These are phyloP conservation scores for Sylvietta virens DNA, from an alignment of 2,113 vertebrate genomes.

Conservation along the genomic window DNA sequence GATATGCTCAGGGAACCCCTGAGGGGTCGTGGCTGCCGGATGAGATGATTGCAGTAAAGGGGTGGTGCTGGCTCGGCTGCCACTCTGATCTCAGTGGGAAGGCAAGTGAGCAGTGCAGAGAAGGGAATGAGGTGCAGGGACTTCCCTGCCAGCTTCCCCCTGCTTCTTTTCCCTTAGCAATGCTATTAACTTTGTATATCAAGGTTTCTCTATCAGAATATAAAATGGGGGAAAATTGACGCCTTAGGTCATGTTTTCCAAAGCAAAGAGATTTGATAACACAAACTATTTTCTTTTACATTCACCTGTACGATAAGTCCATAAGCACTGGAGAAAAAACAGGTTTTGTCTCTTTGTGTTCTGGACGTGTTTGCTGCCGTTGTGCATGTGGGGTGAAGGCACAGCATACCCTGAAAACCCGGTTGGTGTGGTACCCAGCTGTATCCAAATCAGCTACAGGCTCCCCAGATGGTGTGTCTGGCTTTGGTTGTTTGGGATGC, in stretches of 20 bases:
- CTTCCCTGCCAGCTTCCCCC: background rate
- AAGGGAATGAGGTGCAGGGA: background rate
- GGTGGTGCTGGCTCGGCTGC: background rate
- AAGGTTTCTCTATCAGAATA: background rate
- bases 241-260: background rate
- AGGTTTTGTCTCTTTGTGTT: background rate
- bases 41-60: background rate
- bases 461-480: background rate
- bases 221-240: background rate
- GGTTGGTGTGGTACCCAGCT: background rate
- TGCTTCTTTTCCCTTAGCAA: background rate
- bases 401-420: background rate
- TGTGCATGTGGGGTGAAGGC: background rate
- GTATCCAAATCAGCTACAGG: background rate
- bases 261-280: background rate
- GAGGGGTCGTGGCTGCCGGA: accelerated
- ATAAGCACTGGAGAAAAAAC: background rate
- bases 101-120: background rate
- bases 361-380: accelerated
- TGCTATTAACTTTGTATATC: background rate
- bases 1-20: background rate
- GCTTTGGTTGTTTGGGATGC: background rate
- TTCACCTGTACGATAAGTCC: background rate
- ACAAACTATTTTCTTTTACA: background rate
- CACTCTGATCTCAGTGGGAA: background rate